Percentiles rank a stretch among this genome's conserved stretches.
phyloP scores from a whole-genome alignment of 2,113 vertebrate genomes.

The Lophotis ruficrista region DNA sequence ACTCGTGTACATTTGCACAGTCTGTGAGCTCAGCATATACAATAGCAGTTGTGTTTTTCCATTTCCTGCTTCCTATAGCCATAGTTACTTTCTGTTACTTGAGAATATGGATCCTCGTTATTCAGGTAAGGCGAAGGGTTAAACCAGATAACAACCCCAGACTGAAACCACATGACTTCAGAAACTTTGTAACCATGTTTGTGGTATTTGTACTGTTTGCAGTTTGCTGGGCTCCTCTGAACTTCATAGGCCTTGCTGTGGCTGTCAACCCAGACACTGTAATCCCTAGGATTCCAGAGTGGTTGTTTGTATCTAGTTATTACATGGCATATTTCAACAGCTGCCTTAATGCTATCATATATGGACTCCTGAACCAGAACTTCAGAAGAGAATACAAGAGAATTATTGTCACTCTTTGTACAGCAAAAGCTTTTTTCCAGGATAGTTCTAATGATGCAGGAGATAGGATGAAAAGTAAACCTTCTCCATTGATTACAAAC shows the following conservation, averaged over 20 bases:
- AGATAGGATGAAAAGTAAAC: slow-evolving; percentile 89
- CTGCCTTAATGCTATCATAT: slow-evolving; percentile 97
- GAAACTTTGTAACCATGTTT: slow-evolving; percentile 97
- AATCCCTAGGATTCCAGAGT: slow-evolving; percentile 89
- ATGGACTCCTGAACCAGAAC: slow-evolving; percentile 96
- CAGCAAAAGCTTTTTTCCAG: slow-evolving; percentile 85
- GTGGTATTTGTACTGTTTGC: slow-evolving; percentile 97
- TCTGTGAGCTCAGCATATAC: slow-evolving; percentile 93
- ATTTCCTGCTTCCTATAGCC: slow-evolving; percentile 92
- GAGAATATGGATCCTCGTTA: slow-evolving; percentile 94
- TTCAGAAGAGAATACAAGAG: slow-evolving; percentile 94
- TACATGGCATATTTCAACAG: slow-evolving; percentile 99
- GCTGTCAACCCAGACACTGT: slow-evolving; percentile 84
- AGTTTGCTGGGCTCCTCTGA: slow-evolving; percentile 96
- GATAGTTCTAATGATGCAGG: slow-evolving; percentile 88
- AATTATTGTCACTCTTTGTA: slow-evolving; percentile 89
- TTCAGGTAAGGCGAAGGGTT: slow-evolving; percentile 89
- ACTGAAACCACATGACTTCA: slow-evolving; percentile 89
- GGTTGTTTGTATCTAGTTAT: slow-evolving; percentile 96
- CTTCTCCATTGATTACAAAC: slow-evolving; percentile 87
- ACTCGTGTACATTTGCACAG: slow-evolving; percentile 93
- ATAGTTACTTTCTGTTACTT: slow-evolving; percentile 95
- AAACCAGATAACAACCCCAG: slow-evolving; percentile 88
- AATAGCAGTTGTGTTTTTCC: slow-evolving; percentile 93
- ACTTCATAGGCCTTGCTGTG: slow-evolving; percentile 92